phyloP scores from a whole-genome alignment of 2,888 invertebrate species.

The Alsophila aescularia region DNA sequence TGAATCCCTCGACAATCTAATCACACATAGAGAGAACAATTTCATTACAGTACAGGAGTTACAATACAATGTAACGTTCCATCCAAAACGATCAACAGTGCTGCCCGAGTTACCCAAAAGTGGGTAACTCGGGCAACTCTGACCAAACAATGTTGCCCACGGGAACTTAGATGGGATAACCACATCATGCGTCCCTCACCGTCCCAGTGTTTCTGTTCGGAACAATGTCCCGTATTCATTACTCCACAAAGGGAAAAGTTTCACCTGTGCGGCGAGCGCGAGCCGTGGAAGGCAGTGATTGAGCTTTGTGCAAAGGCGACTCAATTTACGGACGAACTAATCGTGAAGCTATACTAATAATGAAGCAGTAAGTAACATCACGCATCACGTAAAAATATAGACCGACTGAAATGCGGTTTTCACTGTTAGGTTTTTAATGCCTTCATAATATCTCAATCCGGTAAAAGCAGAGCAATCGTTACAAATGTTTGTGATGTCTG shows the following conservation, averaged over 20 bases:
- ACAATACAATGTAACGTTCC: not conserved
- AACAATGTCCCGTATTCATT: constrained; percentile 40
- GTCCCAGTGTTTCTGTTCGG: constrained; percentile 20
- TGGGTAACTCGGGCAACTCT: constrained; percentile 2
- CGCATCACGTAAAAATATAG: no score
- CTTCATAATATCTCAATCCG: no score
- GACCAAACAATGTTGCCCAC: constrained; percentile 23
- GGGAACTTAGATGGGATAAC: constrained; percentile 40
- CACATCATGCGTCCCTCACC: constrained; percentile 28
- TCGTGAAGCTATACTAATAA: no score
- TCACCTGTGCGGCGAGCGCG: constrained; percentile 20
- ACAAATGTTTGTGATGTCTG: no score
- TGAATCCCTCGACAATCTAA: not conserved
- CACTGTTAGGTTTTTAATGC: no score
- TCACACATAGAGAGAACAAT: constrained; percentile 8
- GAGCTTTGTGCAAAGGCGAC: not conserved
- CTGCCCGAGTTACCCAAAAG: no score
- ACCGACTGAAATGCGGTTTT: no score
- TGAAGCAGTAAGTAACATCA: no score
- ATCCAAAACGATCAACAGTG: constrained; percentile 4
- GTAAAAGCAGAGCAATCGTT: no score
- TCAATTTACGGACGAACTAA: no score
- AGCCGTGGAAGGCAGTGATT: not conserved
- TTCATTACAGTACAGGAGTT: constrained; percentile 2
- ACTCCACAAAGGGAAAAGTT: constrained; percentile 26